phyloP scores from a whole-genome alignment of 1,140 invertebrate genomes.

The Myzus persicae region DNA sequence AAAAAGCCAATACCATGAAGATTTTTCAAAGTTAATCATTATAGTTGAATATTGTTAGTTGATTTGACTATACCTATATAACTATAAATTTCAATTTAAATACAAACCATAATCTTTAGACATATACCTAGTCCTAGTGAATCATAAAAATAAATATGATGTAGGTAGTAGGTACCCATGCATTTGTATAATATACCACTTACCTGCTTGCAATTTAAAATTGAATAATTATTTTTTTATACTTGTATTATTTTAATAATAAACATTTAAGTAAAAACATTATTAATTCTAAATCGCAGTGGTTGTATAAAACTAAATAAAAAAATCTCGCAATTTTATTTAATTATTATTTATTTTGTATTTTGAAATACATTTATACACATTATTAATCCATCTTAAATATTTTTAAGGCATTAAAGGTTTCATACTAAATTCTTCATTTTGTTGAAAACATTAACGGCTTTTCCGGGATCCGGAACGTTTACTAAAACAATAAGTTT shows the following conservation, averaged over 20 bases:
- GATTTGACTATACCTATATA: too few relatives aligned
- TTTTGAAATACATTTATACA: not conserved
- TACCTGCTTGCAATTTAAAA: not conserved
- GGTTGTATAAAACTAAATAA: not conserved
- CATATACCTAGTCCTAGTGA: too few relatives aligned
- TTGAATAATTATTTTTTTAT: not conserved
- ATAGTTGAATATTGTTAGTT: too few relatives aligned
- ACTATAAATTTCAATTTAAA: too few relatives aligned
- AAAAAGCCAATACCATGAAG: too few relatives aligned
- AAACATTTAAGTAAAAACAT: not conserved
- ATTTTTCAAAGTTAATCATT: too few relatives aligned
- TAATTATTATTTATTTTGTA: not conserved
- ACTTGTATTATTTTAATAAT: not conserved
- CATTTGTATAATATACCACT: not conserved
- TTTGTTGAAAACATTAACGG: not conserved
- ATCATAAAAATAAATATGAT: too few relatives aligned
- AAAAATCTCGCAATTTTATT: not conserved
- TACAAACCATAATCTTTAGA: too few relatives aligned
- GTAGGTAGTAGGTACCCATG: too few relatives aligned
- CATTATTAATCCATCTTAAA: not conserved
- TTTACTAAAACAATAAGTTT: not conserved
- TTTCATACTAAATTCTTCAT: not conserved
- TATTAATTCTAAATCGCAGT: not conserved
- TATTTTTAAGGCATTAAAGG: not conserved
- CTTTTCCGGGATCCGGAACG: not conserved